Conservation (phyloP, 2,888 invertebrate species). For the Hydriomena furcata region DNA sequence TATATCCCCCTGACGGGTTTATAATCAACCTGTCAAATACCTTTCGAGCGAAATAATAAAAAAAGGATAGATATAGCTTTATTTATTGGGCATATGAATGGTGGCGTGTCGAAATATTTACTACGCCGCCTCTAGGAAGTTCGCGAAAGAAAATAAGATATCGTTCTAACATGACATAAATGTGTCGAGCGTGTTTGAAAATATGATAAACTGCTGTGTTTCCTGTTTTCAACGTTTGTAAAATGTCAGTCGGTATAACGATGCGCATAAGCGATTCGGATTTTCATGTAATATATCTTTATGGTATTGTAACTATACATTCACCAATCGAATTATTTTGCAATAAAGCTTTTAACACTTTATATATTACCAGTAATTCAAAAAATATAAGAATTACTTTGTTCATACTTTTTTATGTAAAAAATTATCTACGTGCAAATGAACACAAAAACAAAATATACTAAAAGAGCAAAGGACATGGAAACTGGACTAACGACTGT, state of each 20-base stretch:
- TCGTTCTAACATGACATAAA: constrained; percentile 44
- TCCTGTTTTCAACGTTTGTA: constrained; percentile 27
- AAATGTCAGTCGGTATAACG: constrained; percentile 16
- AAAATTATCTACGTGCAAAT: too few relatives aligned
- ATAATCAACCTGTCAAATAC: constrained; percentile 41
- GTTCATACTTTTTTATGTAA: too few relatives aligned
- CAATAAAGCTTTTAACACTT: too few relatives aligned
- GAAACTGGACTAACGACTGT: too few relatives aligned
- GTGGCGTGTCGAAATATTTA: constrained; percentile 53
- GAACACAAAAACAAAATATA: too few relatives aligned
- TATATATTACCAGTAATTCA: too few relatives aligned
- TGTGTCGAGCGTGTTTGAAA: constrained; percentile 43
- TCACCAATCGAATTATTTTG: too few relatives aligned
- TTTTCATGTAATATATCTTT: too few relatives aligned
- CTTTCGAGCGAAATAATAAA: constrained; percentile 37
- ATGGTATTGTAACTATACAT: too few relatives aligned
- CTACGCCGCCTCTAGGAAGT: constrained; percentile 40
- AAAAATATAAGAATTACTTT: too few relatives aligned
- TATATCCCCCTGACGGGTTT: constrained; percentile 39
- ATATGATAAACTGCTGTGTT: constrained; percentile 33
- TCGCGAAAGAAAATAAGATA: constrained; percentile 48
- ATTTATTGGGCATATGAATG: constrained; percentile 44
- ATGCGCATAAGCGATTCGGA: background rate
- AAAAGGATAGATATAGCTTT: constrained; percentile 36
- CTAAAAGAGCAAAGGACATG: too few relatives aligned